phyloP scores from a whole-genome alignment of 2,888 invertebrate genomes.

The Hartigia nigra region DNA sequence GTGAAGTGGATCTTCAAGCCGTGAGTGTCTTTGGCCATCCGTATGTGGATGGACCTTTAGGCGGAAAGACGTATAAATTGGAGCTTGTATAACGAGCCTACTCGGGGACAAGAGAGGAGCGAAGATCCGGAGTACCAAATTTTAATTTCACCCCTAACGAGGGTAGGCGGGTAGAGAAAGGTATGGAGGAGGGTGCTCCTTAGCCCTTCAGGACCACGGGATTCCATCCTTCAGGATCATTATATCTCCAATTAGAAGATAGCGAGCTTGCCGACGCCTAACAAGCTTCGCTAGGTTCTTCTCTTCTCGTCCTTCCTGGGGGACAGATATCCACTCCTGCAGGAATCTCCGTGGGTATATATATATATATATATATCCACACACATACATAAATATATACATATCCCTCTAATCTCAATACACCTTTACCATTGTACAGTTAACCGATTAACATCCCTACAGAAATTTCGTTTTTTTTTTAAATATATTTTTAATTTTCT shows the following conservation, averaged over 20 bases:
- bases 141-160: slow-evolving; percentile 59
- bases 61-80: slow-evolving; percentile 42
- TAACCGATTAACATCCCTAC: not conserved
- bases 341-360: not conserved
- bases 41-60: slow-evolving; percentile 32
- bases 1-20: not conserved
- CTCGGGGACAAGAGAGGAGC: slow-evolving; percentile 1
- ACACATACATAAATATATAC: not conserved
- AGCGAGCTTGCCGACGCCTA: slow-evolving; percentile 63
- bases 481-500: not conserved
- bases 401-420: not conserved
- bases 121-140: slow-evolving; percentile 33
- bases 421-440: not conserved
- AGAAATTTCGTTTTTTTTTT: not conserved
- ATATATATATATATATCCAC: not conserved
- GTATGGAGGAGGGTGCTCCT: slow-evolving; percentile 27
- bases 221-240: slow-evolving; percentile 66
- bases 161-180: slow-evolving; percentile 33
- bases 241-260: slow-evolving; percentile 67
- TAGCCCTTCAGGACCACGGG: slow-evolving; percentile 53
- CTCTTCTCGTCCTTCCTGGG: slow-evolving; percentile 7
- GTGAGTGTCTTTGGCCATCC: not conserved
- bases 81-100: slow-evolving; percentile 46
- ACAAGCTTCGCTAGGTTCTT: slow-evolving; percentile 57
- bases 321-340: slow-evolving; percentile 2